A percentile compares a stretch with the other conserved stretches of the same genome.
Evolutionary conservation across 2,797 vertebrate species (phyloP).

Genomic region (Lophotriccus pileatus): DNA sequence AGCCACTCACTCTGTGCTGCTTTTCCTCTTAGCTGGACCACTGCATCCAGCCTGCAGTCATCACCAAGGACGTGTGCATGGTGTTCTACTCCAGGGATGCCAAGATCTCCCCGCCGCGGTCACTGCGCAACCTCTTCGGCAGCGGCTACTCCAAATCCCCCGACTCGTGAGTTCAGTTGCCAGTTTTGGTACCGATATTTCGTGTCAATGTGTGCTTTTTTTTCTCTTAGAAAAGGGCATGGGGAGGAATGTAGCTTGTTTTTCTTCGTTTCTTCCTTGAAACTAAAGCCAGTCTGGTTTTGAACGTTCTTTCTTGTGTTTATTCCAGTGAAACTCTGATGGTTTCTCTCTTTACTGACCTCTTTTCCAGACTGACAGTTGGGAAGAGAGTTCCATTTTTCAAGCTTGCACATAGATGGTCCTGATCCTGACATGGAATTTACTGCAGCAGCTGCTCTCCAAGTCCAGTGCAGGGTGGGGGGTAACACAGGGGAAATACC

Average conservation of each 20-base stretch:
- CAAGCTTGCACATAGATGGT: not conserved
- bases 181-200: rapidly evolving
- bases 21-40: conserved; percentile 87
- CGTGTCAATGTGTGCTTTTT: not conserved
- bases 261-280: not conserved
- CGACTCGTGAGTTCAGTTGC: conserved; percentile 84
- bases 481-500: not conserved
- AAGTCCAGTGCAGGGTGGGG: not conserved
- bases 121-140: conserved; percentile 93
- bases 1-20: not conserved
- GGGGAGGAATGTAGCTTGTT: not conserved
- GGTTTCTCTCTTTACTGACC: not conserved
- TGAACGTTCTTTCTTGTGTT: not conserved
- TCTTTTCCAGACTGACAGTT: not conserved
- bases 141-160: conserved; percentile 94
- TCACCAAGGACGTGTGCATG: conserved; percentile 98
- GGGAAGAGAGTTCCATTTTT: not conserved
- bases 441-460: not conserved
- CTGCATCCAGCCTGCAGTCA: conserved; percentile 96
- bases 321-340: not conserved
- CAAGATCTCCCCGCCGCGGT: conserved; percentile 94
- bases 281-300: not conserved
- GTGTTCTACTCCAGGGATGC: conserved; percentile 97
- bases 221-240: not conserved
- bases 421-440: not conserved